These are phyloP conservation scores for Acanthisitta chloris DNA, from an alignment of 2,113 vertebrate genomes.

Conservation along the genomic window DNA sequence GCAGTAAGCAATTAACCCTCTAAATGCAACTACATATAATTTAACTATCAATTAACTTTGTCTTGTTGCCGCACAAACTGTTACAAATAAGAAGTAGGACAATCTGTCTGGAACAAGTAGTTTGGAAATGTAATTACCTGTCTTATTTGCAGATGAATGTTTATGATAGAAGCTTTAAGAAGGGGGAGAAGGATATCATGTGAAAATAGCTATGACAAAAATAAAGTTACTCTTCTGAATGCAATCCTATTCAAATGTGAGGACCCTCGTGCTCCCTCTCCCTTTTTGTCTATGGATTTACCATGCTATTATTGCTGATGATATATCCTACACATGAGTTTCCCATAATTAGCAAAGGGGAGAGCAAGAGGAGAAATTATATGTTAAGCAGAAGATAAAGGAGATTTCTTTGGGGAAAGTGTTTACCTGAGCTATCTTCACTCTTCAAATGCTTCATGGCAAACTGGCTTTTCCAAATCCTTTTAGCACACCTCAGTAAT, in stretches of 20 bases:
- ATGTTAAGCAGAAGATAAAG: not conserved
- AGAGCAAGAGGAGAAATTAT: not conserved
- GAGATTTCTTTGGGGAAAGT: not conserved
- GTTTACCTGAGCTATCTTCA: not conserved
- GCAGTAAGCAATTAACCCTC: slow-evolving; percentile 43
- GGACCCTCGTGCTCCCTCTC: not conserved
- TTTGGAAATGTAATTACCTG: not conserved
- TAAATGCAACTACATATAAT: slow-evolving; percentile 56
- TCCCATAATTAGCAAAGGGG: not conserved
- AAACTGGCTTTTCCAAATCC: not conserved
- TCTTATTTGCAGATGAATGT: not conserved
- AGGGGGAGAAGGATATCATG: not conserved
- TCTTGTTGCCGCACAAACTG: slow-evolving; percentile 14
- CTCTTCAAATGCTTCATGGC: not conserved
- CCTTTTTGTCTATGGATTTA: not conserved
- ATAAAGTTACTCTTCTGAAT: not conserved
- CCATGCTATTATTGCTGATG: rapidly evolving
- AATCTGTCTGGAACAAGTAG: not conserved
- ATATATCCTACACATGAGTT: not conserved
- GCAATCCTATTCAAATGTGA: not conserved
- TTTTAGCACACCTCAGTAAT: not conserved
- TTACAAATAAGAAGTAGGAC: slow-evolving; percentile 40
- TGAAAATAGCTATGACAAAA: not conserved
- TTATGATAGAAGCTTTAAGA: not conserved
- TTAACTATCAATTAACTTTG: slow-evolving; percentile 63